phyloP scores from a whole-genome alignment of 1,140 invertebrate species.

The Catajapyx aquilonaris region DNA sequence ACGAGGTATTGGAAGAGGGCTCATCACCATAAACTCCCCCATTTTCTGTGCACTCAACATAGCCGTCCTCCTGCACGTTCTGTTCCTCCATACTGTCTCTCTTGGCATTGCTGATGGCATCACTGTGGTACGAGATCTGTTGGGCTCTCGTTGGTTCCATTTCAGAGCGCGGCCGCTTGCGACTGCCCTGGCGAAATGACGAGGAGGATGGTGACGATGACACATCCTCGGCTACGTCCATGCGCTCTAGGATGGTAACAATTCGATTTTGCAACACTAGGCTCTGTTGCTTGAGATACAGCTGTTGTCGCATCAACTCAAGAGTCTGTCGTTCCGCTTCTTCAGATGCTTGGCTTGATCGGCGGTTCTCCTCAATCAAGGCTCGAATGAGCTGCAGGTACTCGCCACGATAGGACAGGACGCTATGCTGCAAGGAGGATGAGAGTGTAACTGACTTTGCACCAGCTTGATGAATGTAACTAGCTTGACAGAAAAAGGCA shows the following conservation, averaged over 20 bases:
- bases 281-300: not conserved
- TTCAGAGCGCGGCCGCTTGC: too few species aligned
- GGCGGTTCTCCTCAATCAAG: not conserved
- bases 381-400: not conserved
- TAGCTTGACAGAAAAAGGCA: too few species aligned
- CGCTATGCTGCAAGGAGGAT: too few species aligned
- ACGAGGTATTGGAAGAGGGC: not conserved
- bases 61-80: not conserved
- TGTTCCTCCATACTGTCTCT: not conserved
- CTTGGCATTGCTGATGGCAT: not conserved
- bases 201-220: too few species aligned
- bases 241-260: not conserved
- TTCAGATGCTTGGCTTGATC: not conserved
- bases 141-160: too few species aligned
- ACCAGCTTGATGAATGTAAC: too few species aligned
- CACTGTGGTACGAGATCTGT: too few species aligned
- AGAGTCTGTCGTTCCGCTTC: not conserved
- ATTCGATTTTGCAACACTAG: not conserved
- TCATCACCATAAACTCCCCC: not conserved
- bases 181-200: too few species aligned
- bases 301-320: not conserved
- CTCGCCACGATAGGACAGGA: not conserved
- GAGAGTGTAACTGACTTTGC: too few species aligned
- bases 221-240: not conserved
- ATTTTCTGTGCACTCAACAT: not conserved